phyloP scores from a whole-genome alignment of 2,113 vertebrate species.

The Scomber japonicus region DNA sequence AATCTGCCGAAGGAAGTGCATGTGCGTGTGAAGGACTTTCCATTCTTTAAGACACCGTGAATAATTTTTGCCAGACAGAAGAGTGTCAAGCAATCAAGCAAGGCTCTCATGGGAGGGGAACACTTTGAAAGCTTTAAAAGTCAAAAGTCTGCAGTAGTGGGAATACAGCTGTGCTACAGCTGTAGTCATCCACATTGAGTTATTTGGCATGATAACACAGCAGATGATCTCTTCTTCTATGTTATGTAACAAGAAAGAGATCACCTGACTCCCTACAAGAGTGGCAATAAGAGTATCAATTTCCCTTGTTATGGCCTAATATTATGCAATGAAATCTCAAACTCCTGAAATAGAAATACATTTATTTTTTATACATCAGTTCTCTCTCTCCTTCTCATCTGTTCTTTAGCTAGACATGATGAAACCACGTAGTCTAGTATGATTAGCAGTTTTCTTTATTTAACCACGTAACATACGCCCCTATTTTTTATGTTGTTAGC shows the following conservation, averaged over 20 bases:
- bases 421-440: too few species aligned
- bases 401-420: too few species aligned
- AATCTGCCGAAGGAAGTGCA: slow-evolving; percentile 25
- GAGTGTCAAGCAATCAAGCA: slow-evolving; percentile 46
- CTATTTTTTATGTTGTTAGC: too few species aligned
- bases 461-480: too few species aligned
- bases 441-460: too few species aligned
- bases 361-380: too few species aligned
- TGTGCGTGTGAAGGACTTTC: slow-evolving; percentile 52
- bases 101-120: slow-evolving; percentile 14
- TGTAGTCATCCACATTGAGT: neutral
- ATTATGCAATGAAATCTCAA: too few species aligned
- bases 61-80: slow-evolving; percentile 44
- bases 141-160: slow-evolving; percentile 1
- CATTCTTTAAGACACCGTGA: slow-evolving; percentile 38
- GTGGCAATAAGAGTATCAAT: neutral
- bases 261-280: too few species aligned
- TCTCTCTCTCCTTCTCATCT: neutral
- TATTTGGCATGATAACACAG: neutral
- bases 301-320: neutral
- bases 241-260: too few species aligned
- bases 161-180: neutral
- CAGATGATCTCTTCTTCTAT: neutral
- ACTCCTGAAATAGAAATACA: too few species aligned
- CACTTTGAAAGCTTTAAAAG: slow-evolving; percentile 13